phyloP scores from a whole-genome alignment of 37 sponge, comb jelly and placozoan species.

The Theonella swinhoei region DNA sequence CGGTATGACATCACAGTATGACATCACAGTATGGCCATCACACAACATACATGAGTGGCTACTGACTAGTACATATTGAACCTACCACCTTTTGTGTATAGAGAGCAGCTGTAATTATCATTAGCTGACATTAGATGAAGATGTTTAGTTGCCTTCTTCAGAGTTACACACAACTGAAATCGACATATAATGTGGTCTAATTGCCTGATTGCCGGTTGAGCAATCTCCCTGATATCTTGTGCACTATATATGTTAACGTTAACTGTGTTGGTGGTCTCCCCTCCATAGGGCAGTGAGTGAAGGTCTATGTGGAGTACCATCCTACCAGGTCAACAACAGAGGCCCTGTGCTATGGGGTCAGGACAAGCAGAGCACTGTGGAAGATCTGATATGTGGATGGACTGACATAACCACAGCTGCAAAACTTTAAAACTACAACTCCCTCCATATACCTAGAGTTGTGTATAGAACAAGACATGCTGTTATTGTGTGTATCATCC shows the following conservation, averaged over 20 bases:
- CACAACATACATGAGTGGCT: neutral
- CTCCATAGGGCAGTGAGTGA: constrained; percentile 76
- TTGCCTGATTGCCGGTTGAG: too few relatives aligned
- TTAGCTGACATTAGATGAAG: neutral
- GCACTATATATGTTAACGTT: too few relatives aligned
- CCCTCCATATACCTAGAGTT: too few relatives aligned
- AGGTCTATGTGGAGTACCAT: constrained; percentile 88
- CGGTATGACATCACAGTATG: constrained; percentile 53
- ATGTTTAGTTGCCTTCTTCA: neutral
- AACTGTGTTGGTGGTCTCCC: too few relatives aligned
- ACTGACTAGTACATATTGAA: neutral
- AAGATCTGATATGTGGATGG: constrained; percentile 95
- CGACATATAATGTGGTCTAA: too few relatives aligned
- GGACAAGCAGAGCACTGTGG: constrained; percentile 87
- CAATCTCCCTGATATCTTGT: too few relatives aligned
- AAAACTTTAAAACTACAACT: constrained; percentile 12
- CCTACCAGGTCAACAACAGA: constrained; percentile 85
- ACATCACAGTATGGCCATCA: too few relatives aligned
- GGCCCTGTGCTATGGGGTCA: constrained; percentile 83
- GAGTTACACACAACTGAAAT: neutral
- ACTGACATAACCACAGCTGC: constrained; percentile 6
- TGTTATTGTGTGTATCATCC: too few relatives aligned
- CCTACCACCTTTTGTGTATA: neutral
- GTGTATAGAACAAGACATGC: too few relatives aligned
- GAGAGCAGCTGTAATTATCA: neutral